Percentiles rank a stretch among this genome's conserved stretches.
Conservation (phyloP, 2,888 invertebrate genomes). For the Aporophyla nigra region DNA sequence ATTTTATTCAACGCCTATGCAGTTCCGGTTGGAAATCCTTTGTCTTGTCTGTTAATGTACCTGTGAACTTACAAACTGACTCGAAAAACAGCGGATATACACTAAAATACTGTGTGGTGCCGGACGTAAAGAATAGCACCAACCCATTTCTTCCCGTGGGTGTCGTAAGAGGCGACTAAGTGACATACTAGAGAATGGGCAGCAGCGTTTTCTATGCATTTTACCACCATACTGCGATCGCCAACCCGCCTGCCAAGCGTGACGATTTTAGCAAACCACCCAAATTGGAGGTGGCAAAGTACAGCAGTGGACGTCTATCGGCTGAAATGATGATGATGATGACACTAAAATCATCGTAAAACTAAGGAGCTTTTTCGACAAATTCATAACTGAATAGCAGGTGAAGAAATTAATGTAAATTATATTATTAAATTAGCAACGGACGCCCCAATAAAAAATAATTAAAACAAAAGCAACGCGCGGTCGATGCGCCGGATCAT, state of each 20-base stretch:
- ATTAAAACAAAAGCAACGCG: constrained; percentile 66
- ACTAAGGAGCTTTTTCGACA: not conserved
- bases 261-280: too few species aligned
- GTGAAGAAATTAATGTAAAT: constrained; percentile 16
- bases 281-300: too few species aligned
- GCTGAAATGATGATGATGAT: too few species aligned
- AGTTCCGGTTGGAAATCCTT: not conserved
- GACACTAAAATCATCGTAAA: not conserved
- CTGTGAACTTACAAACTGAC: not conserved
- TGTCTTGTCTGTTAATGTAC: constrained; percentile 17
- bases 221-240: too few species aligned
- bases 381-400: constrained; percentile 7
- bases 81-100: not conserved
- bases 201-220: too few species aligned
- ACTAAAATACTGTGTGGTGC: not conserved
- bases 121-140: too few species aligned
- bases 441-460: constrained; percentile 64
- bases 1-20: constrained; percentile 23
- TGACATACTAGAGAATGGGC: too few species aligned
- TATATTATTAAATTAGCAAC: constrained; percentile 50
- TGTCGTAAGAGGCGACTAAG: too few species aligned
- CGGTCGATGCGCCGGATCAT: constrained; percentile 65
- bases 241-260: too few species aligned
- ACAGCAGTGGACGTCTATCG: too few species aligned
- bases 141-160: too few species aligned